Evolutionary conservation across 2,113 vertebrate genomes (phyloP).

Genomic region (Nanger granti): DNA sequence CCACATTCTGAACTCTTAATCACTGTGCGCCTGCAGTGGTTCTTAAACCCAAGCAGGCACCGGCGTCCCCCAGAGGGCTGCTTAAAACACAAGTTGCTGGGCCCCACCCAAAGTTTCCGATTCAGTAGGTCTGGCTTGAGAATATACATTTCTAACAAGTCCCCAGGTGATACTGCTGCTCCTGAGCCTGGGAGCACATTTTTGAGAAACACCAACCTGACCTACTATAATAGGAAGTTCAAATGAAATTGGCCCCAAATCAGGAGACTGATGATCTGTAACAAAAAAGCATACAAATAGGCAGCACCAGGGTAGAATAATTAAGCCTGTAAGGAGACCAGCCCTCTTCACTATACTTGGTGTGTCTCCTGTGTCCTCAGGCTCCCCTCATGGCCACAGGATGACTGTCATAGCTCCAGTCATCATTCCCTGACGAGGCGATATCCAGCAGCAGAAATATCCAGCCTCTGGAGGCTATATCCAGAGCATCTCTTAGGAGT

Average conservation of each 20-base stretch:
- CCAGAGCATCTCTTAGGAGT: background rate
- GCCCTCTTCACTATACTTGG: background rate
- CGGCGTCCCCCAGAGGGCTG: background rate
- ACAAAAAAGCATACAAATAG: background rate
- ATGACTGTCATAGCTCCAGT: background rate
- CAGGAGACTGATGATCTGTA: background rate
- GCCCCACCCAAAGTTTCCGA: background rate
- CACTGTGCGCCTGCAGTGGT: background rate
- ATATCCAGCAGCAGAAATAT: background rate
- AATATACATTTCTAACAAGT: background rate
- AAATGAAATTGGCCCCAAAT: background rate
- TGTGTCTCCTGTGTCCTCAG: background rate
- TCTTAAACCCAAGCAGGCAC: background rate
- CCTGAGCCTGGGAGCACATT: background rate
- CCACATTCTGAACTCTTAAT: background rate
- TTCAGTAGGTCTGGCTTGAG: background rate
- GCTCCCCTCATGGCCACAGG: background rate
- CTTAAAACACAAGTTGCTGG: background rate
- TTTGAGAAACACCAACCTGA: background rate
- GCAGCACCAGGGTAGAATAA: background rate
- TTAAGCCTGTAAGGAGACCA: background rate
- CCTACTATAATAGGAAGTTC: background rate
- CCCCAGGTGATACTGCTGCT: background rate
- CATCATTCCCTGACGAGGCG: background rate
- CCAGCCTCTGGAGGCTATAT: background rate